phyloP scores from a whole-genome alignment of 1,140 invertebrate genomes.

The Alviniconcha marisindica region DNA sequence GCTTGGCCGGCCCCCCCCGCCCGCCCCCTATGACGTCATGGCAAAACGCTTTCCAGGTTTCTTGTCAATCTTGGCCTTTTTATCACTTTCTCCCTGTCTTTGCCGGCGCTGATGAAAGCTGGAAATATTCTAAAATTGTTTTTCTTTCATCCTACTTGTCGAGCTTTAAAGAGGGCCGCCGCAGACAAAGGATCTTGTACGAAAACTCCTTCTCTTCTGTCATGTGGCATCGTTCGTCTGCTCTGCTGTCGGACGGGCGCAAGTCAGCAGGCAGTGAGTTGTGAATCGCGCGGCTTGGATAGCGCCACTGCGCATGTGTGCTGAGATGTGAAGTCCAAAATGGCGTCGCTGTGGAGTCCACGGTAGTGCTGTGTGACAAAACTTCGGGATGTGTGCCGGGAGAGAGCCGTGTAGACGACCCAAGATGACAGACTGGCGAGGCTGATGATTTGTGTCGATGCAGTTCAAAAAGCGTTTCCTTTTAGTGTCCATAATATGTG shows the following conservation, averaged over 20 bases:
- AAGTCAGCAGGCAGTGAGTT: background rate
- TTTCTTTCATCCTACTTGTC: conserved; percentile 6
- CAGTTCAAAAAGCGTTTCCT: conserved; percentile 95
- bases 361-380: background rate
- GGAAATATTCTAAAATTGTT: background rate
- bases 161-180: background rate
- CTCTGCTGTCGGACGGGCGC: conserved; percentile 12
- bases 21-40: background rate
- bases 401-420: conserved; percentile 13
- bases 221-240: background rate
- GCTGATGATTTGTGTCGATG: conserved; percentile 54
- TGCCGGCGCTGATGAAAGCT: background rate
- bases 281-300: conserved; percentile 35
- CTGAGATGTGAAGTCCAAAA: conserved; percentile 31
- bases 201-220: background rate
- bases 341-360: conserved; percentile 27
- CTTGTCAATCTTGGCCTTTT: background rate
- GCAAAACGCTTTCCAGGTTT: background rate
- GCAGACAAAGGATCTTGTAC: background rate
- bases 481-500: conserved; percentile 84
- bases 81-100: background rate
- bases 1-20: background rate
- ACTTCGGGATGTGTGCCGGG: conserved; percentile 14
- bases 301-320: conserved; percentile 32
- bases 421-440: conserved; percentile 46